Base-by-base conservation (phyloP, 2,797 vertebrate species). In the Sebastes cheni region DNA sequence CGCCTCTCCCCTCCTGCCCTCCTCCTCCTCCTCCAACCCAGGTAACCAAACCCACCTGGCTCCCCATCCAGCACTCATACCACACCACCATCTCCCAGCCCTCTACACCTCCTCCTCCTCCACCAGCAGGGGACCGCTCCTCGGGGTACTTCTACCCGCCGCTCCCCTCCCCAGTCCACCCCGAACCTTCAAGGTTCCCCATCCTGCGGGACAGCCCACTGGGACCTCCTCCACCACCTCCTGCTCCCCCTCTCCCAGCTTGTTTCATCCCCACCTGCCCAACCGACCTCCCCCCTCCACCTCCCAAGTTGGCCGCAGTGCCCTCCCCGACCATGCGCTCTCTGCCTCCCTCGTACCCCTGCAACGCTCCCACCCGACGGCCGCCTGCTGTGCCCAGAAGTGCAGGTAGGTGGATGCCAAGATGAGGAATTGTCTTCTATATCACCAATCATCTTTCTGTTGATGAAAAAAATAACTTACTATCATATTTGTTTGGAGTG, bases 291-390 rank as follows among this genome's bases (percentile, higher is more conserved):
- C 93, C 90, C 0, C 94, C 95, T 58, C 77, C 92, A 5, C 95
- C 95, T 1, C 96, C 96, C 70, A 97, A 97, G 73, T 80, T 93
- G 2, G 93, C 96, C 2, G 89, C 95, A 23, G 70, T 95, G 86
- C 94, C 95, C 39, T 91, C 93, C 0, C 92, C 95, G 4, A 29
- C 93, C 60, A 91, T 94, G 61, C 97, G 96, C 81, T 87, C 95
- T 0, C 93, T 97, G 56, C 95, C 95, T 1, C 95, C 95, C 0
- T 95, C 95, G 0, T 96, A 96, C 23, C 94, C 95, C 1, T 94
- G 87, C 30, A 88, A 95, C 0, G 96, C 95, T 65, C 93, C 93
- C 0, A 95, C 92, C 50, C 90, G 96, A 46, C 92, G 95, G 3
- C 96, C 96, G 0, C 96, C 96, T 9, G 95, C 95, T 27, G 90